A percentile compares a stretch with the other conserved stretches of the same genome.
phyloP scores from a whole-genome alignment of 2,888 invertebrate species.

The Parnassius orleans region DNA sequence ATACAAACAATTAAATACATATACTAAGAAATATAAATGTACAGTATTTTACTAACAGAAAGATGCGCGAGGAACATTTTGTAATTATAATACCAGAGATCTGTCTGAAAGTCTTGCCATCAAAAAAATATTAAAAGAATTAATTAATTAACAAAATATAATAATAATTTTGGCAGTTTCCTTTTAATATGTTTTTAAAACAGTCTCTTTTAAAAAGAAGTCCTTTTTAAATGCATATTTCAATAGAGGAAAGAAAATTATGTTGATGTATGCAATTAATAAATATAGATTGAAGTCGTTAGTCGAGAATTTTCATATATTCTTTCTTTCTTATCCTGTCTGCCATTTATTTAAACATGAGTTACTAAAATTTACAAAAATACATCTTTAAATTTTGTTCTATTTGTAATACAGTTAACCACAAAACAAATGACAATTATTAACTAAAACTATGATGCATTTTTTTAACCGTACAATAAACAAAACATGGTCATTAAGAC shows the following conservation, averaged over 20 bases:
- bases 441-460: no score
- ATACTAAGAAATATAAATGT: constrained; percentile 22
- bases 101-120: constrained; percentile 11
- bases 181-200: neutral
- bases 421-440: no score
- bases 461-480: no score
- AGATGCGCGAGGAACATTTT: constrained; percentile 20
- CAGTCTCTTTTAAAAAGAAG: neutral
- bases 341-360: no score
- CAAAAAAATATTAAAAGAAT: constrained; percentile 7
- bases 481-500: no score
- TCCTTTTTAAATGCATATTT: neutral
- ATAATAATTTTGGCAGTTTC: constrained; percentile 2
- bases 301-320: no score
- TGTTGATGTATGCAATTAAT: neutral
- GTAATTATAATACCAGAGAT: constrained; percentile 15
- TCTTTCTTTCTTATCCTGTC: no score
- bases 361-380: no score
- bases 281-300: no score
- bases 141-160: constrained; percentile 3
- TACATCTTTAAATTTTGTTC: no score
- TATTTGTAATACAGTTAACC: no score
- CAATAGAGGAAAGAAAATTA: constrained; percentile 2
- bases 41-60: constrained; percentile 17
- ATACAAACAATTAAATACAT: constrained; percentile 15